Evolutionary conservation across 2,113 vertebrate species (phyloP).

Genomic region (Azemiops feae): DNA sequence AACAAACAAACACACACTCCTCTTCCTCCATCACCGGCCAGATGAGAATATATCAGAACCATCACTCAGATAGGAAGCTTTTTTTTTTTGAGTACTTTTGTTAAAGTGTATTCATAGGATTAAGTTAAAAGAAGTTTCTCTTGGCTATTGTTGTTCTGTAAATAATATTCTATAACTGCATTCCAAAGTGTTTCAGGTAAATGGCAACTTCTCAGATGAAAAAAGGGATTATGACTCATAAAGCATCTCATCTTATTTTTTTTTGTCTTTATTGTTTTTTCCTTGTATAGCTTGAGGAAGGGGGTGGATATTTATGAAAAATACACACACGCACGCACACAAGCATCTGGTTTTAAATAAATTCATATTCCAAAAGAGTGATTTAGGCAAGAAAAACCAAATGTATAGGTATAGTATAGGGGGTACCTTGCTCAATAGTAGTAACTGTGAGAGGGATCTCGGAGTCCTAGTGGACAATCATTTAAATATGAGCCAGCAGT

Average conservation of each 20-base stretch:
- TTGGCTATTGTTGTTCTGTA: background rate
- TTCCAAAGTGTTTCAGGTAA: background rate
- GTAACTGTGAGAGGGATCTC: no score
- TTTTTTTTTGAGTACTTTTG: background rate
- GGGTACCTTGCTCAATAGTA: no score
- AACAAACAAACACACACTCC: background rate
- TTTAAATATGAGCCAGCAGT: no score
- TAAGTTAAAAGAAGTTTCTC: slow-evolving; percentile 15
- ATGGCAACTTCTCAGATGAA: background rate
- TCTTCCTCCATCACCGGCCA: background rate
- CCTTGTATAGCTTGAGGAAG: background rate
- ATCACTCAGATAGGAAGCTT: slow-evolving; percentile 8
- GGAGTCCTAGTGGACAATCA: no score
- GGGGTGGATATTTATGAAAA: background rate
- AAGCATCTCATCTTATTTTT: slow-evolving; percentile 9
- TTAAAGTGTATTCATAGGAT: background rate
- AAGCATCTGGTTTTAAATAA: background rate
- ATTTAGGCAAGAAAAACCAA: no score
- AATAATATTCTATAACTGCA: background rate
- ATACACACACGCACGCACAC: background rate
- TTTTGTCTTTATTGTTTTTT: background rate
- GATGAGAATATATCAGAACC: slow-evolving; percentile 5
- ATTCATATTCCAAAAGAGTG: slow-evolving; percentile 5
- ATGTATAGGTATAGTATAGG: no score
- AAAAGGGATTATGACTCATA: background rate